These are phyloP conservation scores for Micromys minutus DNA, from an alignment of 2,113 vertebrate species.

Conservation along the genomic window DNA sequence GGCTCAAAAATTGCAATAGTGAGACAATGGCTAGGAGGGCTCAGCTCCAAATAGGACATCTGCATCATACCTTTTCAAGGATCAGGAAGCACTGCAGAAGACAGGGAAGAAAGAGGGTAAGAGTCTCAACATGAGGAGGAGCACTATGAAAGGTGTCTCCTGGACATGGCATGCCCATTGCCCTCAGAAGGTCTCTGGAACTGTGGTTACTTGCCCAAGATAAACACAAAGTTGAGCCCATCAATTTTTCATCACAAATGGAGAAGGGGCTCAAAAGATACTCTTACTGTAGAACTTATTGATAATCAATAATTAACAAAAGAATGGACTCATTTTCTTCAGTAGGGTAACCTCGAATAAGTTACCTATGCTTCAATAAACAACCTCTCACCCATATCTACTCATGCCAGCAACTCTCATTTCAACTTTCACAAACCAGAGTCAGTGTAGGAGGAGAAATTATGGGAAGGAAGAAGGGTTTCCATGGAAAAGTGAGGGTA, in stretches of 20 bases:
- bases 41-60: neutral
- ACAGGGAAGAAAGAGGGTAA: neutral
- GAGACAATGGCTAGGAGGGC: neutral
- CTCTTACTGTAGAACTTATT: neutral
- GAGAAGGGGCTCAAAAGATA: neutral
- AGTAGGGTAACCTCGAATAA: neutral
- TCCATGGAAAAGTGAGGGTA: neutral
- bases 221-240: neutral
- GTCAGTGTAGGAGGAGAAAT: neutral
- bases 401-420: neutral
- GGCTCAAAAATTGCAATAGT: too few relatives aligned
- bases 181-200: neutral
- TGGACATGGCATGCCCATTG: neutral
- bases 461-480: neutral
- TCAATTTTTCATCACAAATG: too few relatives aligned
- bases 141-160: neutral
- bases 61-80: neutral
- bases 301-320: neutral
- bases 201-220: neutral
- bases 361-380: neutral
- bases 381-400: neutral
- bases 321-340: neutral
- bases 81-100: neutral
- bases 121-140: rapidly evolving
- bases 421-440: neutral